Percentiles rank a stretch among this genome's conserved stretches.
These are phyloP conservation scores for Isurus oxyrinchus DNA, from an alignment of 2,113 vertebrate species.

Conservation along the genomic window DNA sequence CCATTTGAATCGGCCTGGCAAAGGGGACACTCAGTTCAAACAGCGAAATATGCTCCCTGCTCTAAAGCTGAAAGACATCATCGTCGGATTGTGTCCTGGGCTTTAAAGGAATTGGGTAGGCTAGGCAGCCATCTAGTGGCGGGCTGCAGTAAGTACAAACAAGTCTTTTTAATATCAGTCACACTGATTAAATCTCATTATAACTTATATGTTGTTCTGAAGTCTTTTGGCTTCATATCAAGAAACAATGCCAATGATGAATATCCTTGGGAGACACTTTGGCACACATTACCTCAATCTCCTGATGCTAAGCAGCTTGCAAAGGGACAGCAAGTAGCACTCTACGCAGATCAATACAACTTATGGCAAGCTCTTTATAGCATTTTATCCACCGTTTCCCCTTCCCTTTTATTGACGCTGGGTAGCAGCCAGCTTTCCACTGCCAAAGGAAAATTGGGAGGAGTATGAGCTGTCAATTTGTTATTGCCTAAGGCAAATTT, in stretches of 20 bases:
- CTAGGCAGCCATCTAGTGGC: neutral
- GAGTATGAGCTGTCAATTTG: neutral
- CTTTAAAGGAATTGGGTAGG: neutral
- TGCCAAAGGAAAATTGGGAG: neutral
- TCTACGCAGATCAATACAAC: neutral
- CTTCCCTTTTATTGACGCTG: neutral
- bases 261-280: too few species aligned
- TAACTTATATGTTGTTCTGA: neutral
- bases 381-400: neutral
- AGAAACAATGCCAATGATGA: neutral
- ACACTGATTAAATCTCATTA: neutral
- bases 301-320: neutral
- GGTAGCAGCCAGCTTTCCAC: neutral
- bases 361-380: neutral
- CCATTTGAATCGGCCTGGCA: neutral
- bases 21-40: neutral
- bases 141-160: neutral
- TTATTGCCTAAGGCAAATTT: neutral
- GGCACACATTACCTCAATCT: neutral
- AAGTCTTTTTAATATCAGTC: neutral
- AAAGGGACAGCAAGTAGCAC: neutral
- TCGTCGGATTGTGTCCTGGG: neutral
- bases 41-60: neutral
- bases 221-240: neutral
- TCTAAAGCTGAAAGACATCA: neutral